Evolutionary conservation across 2,113 vertebrate species (phyloP).

Genomic region (Thunnus maccoyii): DNA sequence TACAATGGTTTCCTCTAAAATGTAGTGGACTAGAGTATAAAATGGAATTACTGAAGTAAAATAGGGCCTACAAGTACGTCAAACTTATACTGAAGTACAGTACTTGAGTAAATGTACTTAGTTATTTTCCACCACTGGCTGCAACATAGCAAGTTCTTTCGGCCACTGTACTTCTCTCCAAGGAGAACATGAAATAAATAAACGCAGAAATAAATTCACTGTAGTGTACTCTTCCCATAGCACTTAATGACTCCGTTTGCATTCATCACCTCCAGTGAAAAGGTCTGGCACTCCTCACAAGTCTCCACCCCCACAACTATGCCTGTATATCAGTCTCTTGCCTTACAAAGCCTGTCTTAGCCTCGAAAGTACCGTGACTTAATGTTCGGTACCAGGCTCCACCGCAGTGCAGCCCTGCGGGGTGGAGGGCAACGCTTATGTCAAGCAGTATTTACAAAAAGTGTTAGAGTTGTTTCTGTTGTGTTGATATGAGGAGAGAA

Average conservation of each 20-base stretch:
- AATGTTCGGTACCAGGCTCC: constrained; percentile 78
- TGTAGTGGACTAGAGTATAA: too few species aligned
- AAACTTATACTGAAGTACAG: too few species aligned
- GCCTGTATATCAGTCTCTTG: constrained; percentile 69
- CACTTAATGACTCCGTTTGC: constrained; percentile 52
- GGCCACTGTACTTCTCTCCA: constrained; percentile 52
- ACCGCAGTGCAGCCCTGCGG: constrained; percentile 40
- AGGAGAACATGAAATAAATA: constrained; percentile 64
- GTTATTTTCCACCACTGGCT: not conserved
- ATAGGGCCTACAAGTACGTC: too few species aligned
- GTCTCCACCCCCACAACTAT: constrained; percentile 65
- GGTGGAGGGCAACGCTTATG: constrained; percentile 35
- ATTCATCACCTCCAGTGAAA: constrained; percentile 82
- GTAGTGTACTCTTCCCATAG: constrained; percentile 56
- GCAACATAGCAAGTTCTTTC: constrained; percentile 53
- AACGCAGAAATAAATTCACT: constrained; percentile 67
- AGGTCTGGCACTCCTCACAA: constrained; percentile 70
- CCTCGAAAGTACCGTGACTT: constrained; percentile 59
- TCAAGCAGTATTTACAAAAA: constrained; percentile 52
- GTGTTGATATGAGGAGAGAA: constrained; percentile 43
- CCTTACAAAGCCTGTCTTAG: constrained; percentile 68
- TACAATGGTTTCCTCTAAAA: too few species aligned
- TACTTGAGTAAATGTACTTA: not conserved
- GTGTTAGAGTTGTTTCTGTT: constrained; percentile 49
- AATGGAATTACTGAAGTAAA: too few species aligned